Base-by-base conservation (phyloP, 2,888 invertebrate genomes). In the Laspeyria flexula region DNA sequence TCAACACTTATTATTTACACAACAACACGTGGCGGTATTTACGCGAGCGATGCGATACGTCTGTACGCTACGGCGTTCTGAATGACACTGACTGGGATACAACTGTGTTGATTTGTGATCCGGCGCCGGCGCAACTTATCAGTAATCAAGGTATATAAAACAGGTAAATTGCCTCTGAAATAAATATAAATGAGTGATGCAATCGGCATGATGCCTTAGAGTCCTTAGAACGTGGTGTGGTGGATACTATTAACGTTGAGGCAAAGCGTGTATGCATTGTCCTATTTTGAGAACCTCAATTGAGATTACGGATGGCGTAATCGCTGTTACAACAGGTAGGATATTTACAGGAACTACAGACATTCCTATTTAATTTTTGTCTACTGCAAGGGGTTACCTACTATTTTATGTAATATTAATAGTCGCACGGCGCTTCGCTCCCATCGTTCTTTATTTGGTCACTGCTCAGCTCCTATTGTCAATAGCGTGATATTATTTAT, bases 131-230 rank as follows among this genome's bases (percentile, higher is more conserved):
- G 80, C 83, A 75, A 73, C 61, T 79, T 79, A 79, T 78, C 81
- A 77, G 73, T 69, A 75, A 77, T 71, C 66, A 70, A 73, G 67
- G n/a, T n/a, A n/a, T 70, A 69, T 61, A 59, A 60, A 75, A 71
- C 81, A 86, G 87, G 86, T 87, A 88, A 86, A 84, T 82, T 80
- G 74, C 73, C 69, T 76, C 79, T 83, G 83, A 85, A 86, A 85
- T 77, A 75, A 71, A 77, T 68, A 58, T 65, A 60, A 61, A 60
- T 60, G 44, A 25, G 65, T 83, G 80, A 83, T 79, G 83, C 79
- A 85, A 86, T 69, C 64, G 41, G 57, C 68, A 56, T 60, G 67
- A 52, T 68, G n/a, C n/a, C 65, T 77, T 73, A 71, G 68, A 75
- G 51, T 81, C 76, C 79, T 73, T 67, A 65, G 71, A 42, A 70